phyloP scores from a whole-genome alignment of 2,888 invertebrate species.

The Drosophila mercatorum region DNA sequence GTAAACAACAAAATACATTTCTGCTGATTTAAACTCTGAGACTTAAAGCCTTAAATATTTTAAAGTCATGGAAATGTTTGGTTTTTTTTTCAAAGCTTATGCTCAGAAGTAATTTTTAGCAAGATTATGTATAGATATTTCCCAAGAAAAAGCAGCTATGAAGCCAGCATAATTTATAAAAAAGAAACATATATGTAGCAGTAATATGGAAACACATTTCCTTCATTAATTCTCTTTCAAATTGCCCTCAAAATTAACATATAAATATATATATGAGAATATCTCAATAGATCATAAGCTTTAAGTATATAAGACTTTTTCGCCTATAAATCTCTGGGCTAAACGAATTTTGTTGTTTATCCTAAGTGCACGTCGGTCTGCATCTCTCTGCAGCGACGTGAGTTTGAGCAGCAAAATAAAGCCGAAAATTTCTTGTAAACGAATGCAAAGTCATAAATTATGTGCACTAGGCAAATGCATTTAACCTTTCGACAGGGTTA shows the following conservation, averaged over 20 bases:
- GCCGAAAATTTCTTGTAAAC: conserved; percentile 1
- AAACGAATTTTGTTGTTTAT: conserved; percentile 53
- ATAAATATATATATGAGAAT: neutral
- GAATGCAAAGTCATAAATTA: conserved; percentile 47
- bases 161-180: no score
- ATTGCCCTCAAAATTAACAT: no score
- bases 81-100: no score
- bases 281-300: neutral
- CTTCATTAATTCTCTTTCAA: no score
- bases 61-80: no score
- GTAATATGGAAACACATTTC: neutral
- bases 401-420: conserved; percentile 4
- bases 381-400: neutral
- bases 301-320: neutral
- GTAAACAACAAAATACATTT: no score
- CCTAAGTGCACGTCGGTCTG: conserved; percentile 16
- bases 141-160: no score
- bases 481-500: conserved; percentile 50
- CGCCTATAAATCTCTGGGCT: conserved; percentile 25
- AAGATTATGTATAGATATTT: no score
- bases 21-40: no score
- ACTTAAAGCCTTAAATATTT: no score
- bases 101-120: no score
- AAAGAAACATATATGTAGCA: no score
- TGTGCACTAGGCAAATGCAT: conserved; percentile 54